Percentiles rank a stretch among this genome's conserved stretches.
Conservation (phyloP, 1,140 invertebrate genomes). For the Pseudoatta argentina region DNA sequence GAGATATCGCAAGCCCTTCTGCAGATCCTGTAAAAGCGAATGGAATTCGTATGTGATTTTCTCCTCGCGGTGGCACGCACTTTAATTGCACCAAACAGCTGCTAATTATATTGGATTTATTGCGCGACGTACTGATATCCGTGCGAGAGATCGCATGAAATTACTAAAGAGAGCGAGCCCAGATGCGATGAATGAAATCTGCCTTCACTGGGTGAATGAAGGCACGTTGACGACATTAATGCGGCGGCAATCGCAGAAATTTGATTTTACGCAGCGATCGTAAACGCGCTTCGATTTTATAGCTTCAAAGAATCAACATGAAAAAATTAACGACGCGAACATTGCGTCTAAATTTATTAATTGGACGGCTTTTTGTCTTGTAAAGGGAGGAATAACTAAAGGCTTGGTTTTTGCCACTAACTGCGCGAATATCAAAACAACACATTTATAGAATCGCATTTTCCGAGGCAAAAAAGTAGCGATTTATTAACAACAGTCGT, state of each 20-base stretch:
- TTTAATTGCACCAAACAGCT: slow-evolving; percentile 35
- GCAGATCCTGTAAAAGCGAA: slow-evolving; percentile 22
- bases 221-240: slow-evolving; percentile 25
- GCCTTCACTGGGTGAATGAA: slow-evolving; percentile 38
- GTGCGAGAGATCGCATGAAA: background rate
- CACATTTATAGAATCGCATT: slow-evolving; percentile 39
- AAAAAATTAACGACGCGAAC: background rate
- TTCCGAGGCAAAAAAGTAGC: slow-evolving; percentile 45
- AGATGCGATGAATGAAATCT: slow-evolving; percentile 54
- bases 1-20: slow-evolving; percentile 48
- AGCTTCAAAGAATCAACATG: background rate
- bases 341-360: slow-evolving; percentile 24
- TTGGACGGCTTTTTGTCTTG: background rate
- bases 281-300: slow-evolving; percentile 20
- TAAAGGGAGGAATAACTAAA: no score
- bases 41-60: slow-evolving; percentile 33
- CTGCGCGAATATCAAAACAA: slow-evolving; percentile 31
- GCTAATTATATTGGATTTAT: slow-evolving; percentile 51
- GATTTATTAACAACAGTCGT: slow-evolving; percentile 48
- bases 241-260: slow-evolving; percentile 22
- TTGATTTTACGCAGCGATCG: slow-evolving; percentile 21
- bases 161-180: slow-evolving; percentile 11
- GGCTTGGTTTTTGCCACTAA: background rate
- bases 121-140: slow-evolving; percentile 30
- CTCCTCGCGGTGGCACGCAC: slow-evolving; percentile 4